Percentiles rank a stretch among this genome's conserved stretches.
Evolutionary conservation across 2,113 vertebrate species (phyloP).

Genomic region (Silurus asotus): DNA sequence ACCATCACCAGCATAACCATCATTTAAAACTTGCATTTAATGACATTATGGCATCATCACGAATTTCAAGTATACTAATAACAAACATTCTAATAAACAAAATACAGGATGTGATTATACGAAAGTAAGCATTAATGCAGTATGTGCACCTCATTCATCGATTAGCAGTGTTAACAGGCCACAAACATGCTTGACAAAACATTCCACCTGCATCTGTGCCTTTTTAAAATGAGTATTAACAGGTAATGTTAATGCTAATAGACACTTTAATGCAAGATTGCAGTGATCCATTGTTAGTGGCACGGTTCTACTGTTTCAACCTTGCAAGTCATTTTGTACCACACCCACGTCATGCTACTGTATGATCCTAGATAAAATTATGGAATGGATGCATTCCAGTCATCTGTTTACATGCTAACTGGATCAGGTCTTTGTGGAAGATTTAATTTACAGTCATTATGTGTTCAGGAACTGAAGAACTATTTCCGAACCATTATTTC

Average conservation of each 20-base stretch:
- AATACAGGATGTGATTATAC: neutral
- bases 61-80: neutral
- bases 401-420: neutral
- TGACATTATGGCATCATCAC: neutral
- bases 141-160: neutral
- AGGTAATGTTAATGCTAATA: conserved; percentile 9
- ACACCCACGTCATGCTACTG: neutral
- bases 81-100: neutral
- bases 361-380: neutral
- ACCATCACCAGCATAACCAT: neutral
- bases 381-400: conserved; percentile 1
- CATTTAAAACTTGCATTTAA: neutral
- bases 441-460: conserved; percentile 13
- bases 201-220: conserved; percentile 12
- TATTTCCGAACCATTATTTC: neutral
- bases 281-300: neutral
- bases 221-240: conserved; percentile 30
- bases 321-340: conserved; percentile 18
- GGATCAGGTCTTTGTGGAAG: neutral
- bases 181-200: neutral
- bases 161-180: neutral
- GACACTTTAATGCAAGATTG: conserved; percentile 29
- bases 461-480: conserved; percentile 1
- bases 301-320: neutral
- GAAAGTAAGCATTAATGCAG: neutral